Evolutionary conservation across 2,113 vertebrate genomes (phyloP).

Genomic region (Ptilonorhynchus violaceus): DNA sequence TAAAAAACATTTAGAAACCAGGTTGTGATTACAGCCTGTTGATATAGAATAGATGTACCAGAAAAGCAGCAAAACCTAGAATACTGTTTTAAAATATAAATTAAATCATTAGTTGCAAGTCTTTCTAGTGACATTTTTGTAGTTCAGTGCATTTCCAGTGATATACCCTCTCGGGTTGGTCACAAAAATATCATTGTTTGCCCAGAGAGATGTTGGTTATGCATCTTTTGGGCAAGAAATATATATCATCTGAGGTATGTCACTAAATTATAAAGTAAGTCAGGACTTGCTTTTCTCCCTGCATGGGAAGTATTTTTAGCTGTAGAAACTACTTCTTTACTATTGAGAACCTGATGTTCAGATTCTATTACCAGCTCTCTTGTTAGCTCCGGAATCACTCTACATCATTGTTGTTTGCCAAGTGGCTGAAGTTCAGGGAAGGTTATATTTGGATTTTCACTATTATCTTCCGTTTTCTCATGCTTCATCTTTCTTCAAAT

Average conservation of each 20-base stretch:
- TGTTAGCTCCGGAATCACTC: background rate
- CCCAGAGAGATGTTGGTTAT: background rate
- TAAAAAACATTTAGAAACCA: background rate
- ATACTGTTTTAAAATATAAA: background rate
- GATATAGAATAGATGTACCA: background rate
- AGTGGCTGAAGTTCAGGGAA: background rate
- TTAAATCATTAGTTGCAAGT: background rate
- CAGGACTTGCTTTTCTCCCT: background rate
- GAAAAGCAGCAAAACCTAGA: background rate
- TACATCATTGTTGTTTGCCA: background rate
- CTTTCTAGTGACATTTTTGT: background rate
- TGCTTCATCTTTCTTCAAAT: background rate
- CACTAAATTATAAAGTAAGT: background rate
- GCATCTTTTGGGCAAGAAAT: background rate
- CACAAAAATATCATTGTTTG: background rate
- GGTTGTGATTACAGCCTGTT: background rate
- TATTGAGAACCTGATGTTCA: background rate
- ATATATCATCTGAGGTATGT: background rate
- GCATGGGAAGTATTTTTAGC: background rate
- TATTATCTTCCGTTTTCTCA: background rate
- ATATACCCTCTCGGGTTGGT: background rate
- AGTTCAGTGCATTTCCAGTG: background rate
- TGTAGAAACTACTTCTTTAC: background rate
- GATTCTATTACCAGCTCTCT: background rate
- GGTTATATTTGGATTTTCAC: background rate